These are phyloP conservation scores for Lagopus leucura DNA, from an alignment of 2,113 vertebrate species.

Conservation along the genomic window DNA sequence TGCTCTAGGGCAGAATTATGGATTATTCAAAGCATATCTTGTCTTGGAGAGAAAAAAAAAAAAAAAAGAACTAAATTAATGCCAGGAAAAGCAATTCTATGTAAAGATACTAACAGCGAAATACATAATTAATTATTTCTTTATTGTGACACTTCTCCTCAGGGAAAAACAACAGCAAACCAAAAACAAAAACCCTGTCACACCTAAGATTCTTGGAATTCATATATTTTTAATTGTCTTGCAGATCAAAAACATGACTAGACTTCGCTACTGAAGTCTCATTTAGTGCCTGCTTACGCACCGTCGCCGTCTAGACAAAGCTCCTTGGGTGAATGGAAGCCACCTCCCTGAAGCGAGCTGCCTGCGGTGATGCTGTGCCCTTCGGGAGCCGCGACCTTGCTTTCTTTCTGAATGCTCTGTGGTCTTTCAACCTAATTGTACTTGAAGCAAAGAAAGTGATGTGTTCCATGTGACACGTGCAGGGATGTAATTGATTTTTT, in stretches of 20 bases:
- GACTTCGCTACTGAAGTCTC: not conserved
- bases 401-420: not conserved
- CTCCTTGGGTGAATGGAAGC: not conserved
- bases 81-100: not conserved
- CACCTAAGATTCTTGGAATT: not conserved
- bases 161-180: not conserved
- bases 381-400: not conserved
- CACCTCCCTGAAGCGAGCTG: not conserved
- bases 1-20: not conserved
- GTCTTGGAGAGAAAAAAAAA: not conserved
- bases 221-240: conserved; percentile 45
- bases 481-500: conserved; percentile 40
- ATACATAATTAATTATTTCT: conserved; percentile 22
- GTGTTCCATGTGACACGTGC: conserved; percentile 15
- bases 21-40: not conserved
- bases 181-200: not conserved
- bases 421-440: conserved; percentile 17
- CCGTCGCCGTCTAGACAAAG: not conserved
- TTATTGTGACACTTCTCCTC: not conserved
- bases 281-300: not conserved
- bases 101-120: not conserved
- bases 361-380: not conserved
- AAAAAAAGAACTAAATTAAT: not conserved
- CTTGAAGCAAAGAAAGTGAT: conserved; percentile 44
- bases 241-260: conserved; percentile 11